Base-by-base conservation (phyloP, 2,113 vertebrate genomes). In the Pseudonaja textilis region DNA sequence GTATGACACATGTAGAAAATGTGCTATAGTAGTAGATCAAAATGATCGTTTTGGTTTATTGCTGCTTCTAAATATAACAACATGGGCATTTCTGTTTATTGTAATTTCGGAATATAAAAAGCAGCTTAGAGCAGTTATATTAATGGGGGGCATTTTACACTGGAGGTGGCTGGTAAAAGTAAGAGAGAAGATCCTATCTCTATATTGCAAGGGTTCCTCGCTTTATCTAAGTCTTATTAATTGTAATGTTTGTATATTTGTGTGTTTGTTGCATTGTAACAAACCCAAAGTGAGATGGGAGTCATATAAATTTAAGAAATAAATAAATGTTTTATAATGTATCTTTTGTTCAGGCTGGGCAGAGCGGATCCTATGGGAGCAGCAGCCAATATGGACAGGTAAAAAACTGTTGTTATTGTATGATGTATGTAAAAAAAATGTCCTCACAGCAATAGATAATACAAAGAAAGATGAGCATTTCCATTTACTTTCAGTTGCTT, bases 381-480 rank as follows among this genome's bases (percentile, higher is more conserved):
- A 42, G 52, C 74, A 87, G 56, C n/a, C 91, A 87, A 26, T 88
- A 88, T 64, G 91, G 91, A 86, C 91, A 92, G 91, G 85, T 92
- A 87, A 69, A 87, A 69, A 92, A 90, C 1, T 45, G 16, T 90
- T 90, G 50, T 20, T 34, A 61, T 23, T 45, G 42, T 56, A 12
- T 39, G 4, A 10, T 39, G 6, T 7, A 12, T 54, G 3, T 56
- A 88, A 14, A 55, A 29, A 52, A 57, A 34, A 34, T 4, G 0
- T 56, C 52, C 7, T 50, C 57, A 56, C 8, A 50, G 47, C 22
- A 52, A 52, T 52, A 87, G 85, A 29, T 87, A 26, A 56, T 12
- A 2, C 7, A 20, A 39, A 88, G 55, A 88, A 55, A 50, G 10
- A 4, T 52, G 11, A 22, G 34, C 25, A 45, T n/a, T 34, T 90